Percentiles rank a stretch among this genome's conserved stretches.
These are phyloP conservation scores for Papilio helenus DNA, from an alignment of 1,140 invertebrate genomes.

Conservation along the genomic window DNA sequence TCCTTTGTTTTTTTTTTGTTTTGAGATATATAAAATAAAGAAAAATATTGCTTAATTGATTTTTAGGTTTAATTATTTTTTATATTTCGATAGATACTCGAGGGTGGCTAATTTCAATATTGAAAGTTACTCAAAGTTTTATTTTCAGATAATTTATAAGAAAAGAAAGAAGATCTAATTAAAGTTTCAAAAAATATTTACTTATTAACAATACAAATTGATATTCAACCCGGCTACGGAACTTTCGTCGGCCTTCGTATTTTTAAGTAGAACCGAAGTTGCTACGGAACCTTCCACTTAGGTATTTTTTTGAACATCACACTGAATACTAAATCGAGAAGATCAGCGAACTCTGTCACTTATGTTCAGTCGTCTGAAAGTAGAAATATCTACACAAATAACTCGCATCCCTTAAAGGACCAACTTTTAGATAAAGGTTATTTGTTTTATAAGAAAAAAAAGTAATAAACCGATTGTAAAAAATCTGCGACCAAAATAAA, in stretches of 20 bases:
- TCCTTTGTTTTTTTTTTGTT: no score
- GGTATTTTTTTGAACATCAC: slow-evolving; percentile 24
- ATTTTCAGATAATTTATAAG: not conserved
- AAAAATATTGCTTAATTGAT: no score
- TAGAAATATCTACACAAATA: not conserved
- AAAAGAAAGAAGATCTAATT: not conserved
- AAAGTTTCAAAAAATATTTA: not conserved
- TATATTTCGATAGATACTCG: no score
- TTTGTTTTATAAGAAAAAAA: not conserved
- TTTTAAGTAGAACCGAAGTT: slow-evolving; percentile 8
- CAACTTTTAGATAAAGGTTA: not conserved
- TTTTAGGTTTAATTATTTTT: no score
- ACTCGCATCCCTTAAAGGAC: not conserved
- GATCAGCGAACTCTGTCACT: slow-evolving; percentile 1
- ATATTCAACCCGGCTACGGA: not conserved
- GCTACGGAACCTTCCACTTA: not conserved
- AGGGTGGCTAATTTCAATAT: not conserved
- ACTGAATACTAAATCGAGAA: not conserved
- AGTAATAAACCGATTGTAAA: no score
- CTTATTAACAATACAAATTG: not conserved
- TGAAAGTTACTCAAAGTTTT: not conserved
- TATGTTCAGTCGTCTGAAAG: not conserved
- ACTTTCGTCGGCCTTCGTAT: slow-evolving; percentile 4
- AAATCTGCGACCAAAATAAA: no score
- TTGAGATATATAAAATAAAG: no score